These are phyloP conservation scores for Dicranocentrus wangi DNA, from an alignment of 2,888 invertebrate genomes.

Conservation along the genomic window DNA sequence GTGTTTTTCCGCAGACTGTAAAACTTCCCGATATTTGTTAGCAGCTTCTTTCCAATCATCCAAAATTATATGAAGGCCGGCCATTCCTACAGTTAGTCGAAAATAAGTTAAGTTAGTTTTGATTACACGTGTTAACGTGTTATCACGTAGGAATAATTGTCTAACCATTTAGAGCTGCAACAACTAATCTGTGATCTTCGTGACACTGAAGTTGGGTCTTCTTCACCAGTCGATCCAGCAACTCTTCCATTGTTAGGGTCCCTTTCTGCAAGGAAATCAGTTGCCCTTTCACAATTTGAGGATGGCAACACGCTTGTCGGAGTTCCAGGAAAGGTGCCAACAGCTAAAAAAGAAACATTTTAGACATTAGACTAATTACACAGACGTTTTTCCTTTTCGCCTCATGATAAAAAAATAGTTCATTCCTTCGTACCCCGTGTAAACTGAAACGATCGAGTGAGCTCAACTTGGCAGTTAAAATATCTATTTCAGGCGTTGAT, in stretches of 20 bases:
- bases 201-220: conserved; percentile 80
- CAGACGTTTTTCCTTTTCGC: no score
- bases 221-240: conserved; percentile 80
- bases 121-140: no score
- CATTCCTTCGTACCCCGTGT: conserved; percentile 77
- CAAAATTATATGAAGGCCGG: conserved; percentile 80
- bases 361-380: no score
- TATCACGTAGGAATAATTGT: not conserved
- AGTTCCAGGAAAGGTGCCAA: conserved; percentile 81
- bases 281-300: conserved; percentile 79
- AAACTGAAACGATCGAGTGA: conserved; percentile 76
- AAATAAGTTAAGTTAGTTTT: not conserved
- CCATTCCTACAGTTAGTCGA: conserved; percentile 77
- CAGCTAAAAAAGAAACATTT: conserved; percentile 76
- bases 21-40: conserved; percentile 79
- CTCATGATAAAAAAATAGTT: conserved; percentile 81
- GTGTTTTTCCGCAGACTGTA: conserved; percentile 77
- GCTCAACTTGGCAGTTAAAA: conserved; percentile 53
- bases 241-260: conserved; percentile 79
- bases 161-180: conserved; percentile 81
- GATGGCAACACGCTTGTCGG: conserved; percentile 83
- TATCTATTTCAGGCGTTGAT: conserved; percentile 14
- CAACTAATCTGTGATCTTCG: conserved; percentile 77
- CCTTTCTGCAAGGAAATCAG: conserved; percentile 77
- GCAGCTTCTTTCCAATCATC: conserved; percentile 78